Base-by-base conservation (phyloP, 2,113 vertebrate genomes). In the Ceyx cyanopectus region DNA sequence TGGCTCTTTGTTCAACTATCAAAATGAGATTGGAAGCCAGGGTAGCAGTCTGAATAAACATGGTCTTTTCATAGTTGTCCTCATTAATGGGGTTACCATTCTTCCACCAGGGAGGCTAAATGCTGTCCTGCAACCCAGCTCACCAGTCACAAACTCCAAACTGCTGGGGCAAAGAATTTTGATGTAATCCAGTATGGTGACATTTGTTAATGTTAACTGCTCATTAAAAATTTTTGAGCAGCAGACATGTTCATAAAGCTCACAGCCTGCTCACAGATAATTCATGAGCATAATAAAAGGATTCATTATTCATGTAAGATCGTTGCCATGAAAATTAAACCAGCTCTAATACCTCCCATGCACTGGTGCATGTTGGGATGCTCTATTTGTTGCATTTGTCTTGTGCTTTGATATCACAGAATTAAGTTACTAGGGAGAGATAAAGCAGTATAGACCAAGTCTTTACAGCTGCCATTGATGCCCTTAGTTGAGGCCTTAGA, bases 231-330 rank as follows among this genome's bases (percentile, higher is more conserved):
- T 20, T 69, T 91, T 69, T 76, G 76, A 94, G 57, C 80, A 76
- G 87, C 75, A 92, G 87, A 89, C 83, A 45, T 75, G 91, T 95
- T 92, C 95, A 81, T 92, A 91, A 95, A 95, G 89, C 85, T 85
- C 83, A 75, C 76, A 94, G 82, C 81, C 92, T 22, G 60, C 85
- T 92, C 91, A 84, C 90, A 78, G 90, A 82, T 97, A 96, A 94
- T 95, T 95, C 93, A 94, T 94, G 92, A 96, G 77, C 79, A 89
- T 87, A 92, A 95, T 96, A 95, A 91, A 93, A 89, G 76, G 85
- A 91, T 93, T 94, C 93, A 94, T 95, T 97, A 94, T 93, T 96
- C 92, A 94, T 92, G 78, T 79, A 91, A 87, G 81, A 82, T 87
- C 81, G 94, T 94, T 87, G 78, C 91, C 17, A 9, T 92, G 86